Percentiles rank a stretch among this genome's conserved stretches.
Evolutionary conservation across 1,140 invertebrate genomes (phyloP).

Genomic region (Bombus ignitus): DNA sequence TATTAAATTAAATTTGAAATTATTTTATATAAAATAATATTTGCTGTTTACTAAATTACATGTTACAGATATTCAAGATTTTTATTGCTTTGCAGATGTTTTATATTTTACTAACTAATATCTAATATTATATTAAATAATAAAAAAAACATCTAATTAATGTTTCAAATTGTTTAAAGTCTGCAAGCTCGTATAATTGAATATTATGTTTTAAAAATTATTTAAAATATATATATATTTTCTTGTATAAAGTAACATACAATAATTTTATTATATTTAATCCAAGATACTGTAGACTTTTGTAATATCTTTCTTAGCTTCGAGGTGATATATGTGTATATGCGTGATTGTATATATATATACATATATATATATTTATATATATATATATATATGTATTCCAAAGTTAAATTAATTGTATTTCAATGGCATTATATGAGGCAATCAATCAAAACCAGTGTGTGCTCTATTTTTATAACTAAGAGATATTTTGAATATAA

Average conservation of each 20-base stretch:
- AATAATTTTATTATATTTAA: constrained; percentile 22
- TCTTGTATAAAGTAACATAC: constrained; percentile 3
- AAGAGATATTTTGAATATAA: constrained; percentile 66
- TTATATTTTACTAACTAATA: neutral
- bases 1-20: neutral
- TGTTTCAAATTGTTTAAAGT: constrained; percentile 8
- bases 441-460: constrained; percentile 59
- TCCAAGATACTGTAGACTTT: neutral
- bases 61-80: neutral
- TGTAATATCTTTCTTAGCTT: constrained; percentile 24
- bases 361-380: neutral
- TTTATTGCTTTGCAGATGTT: neutral
- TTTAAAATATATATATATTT: constrained; percentile 4
- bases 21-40: neutral
- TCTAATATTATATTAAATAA: neutral
- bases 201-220: constrained; percentile 13
- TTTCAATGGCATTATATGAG: constrained; percentile 43
- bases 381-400: constrained; percentile 16
- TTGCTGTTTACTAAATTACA: neutral
- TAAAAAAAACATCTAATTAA: neutral
- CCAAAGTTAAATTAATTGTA: constrained; percentile 39
- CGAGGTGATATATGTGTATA: neutral
- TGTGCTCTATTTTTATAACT: constrained; percentile 62
- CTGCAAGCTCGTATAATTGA: neutral
- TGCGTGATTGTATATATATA: neutral